phyloP scores from a whole-genome alignment of 2,888 invertebrate genomes.

The Eupeodes luniger region DNA sequence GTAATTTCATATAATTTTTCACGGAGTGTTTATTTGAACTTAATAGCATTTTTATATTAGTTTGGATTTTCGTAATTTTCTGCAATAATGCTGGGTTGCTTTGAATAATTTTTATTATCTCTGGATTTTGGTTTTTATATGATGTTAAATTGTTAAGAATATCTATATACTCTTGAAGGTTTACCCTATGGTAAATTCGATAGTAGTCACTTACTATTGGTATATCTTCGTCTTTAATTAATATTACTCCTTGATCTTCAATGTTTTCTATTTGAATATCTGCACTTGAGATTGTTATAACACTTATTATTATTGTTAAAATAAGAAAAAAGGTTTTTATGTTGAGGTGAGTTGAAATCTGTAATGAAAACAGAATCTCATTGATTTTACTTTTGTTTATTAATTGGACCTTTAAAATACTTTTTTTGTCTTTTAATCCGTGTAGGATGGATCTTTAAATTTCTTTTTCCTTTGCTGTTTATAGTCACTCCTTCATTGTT shows the following conservation, averaged over 20 bases:
- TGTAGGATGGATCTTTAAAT: slow-evolving; percentile 14
- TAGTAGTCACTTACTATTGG: slow-evolving; percentile 17
- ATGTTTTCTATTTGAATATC: slow-evolving; percentile 7
- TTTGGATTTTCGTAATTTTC: too few relatives aligned
- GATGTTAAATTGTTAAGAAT: slow-evolving; percentile 2
- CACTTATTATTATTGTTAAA: neutral
- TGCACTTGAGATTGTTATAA: neutral
- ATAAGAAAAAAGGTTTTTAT: neutral
- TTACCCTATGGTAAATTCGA: slow-evolving; percentile 4
- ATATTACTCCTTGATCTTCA: slow-evolving; percentile 17
- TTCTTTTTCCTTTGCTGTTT: neutral
- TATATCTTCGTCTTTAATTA: slow-evolving; percentile 17
- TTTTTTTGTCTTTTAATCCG: neutral
- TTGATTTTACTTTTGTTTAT: neutral
- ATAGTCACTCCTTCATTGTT: too few relatives aligned
- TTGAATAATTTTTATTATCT: neutral
- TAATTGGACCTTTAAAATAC: neutral
- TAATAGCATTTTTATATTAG: too few relatives aligned
- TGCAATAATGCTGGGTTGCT: too few relatives aligned
- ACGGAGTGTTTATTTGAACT: too few relatives aligned
- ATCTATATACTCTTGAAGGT: neutral
- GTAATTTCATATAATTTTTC: too few relatives aligned
- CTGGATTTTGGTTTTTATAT: slow-evolving; percentile 1
- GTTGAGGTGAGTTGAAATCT: slow-evolving; percentile 16
- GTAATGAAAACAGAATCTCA: slow-evolving; percentile 3